phyloP scores from a whole-genome alignment of 2,113 vertebrate species.

The Hemiscyllium ocellatum region DNA sequence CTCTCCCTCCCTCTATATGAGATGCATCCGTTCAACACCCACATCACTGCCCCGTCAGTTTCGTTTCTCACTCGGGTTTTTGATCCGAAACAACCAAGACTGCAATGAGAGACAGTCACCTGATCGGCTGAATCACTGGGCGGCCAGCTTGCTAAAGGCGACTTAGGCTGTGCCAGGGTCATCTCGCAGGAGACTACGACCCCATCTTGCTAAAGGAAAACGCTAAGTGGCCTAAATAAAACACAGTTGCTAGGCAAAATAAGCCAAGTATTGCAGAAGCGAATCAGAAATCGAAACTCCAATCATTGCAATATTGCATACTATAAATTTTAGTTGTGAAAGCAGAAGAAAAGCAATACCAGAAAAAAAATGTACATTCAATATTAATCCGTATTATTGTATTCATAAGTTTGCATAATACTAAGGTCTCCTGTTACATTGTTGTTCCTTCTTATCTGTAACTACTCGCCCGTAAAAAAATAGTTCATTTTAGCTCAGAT shows the following conservation, averaged over 20 bases:
- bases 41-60: not conserved
- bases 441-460: not conserved
- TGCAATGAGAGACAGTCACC: not conserved
- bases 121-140: constrained; percentile 12
- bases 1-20: not conserved
- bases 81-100: not conserved
- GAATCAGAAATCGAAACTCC: not conserved
- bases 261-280: not conserved
- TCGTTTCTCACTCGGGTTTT: constrained; percentile 22
- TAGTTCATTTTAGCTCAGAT: not conserved
- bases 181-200: not conserved
- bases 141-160: constrained; percentile 6
- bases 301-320: not conserved
- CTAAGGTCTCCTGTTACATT: not conserved
- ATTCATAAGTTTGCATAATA: not conserved
- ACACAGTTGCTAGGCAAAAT: not conserved
- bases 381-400: not conserved
- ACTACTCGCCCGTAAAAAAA: not conserved
- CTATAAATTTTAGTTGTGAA: not conserved
- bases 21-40: not conserved
- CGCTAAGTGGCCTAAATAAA: not conserved
- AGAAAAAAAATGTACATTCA: not conserved
- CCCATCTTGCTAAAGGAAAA: not conserved
- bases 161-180: not conserved
- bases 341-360: not conserved